Evolutionary conservation across 2,888 invertebrate species (phyloP), one percentile per base, ranked within the genome.

Genomic region (Chrysina gloriosa): DNA sequence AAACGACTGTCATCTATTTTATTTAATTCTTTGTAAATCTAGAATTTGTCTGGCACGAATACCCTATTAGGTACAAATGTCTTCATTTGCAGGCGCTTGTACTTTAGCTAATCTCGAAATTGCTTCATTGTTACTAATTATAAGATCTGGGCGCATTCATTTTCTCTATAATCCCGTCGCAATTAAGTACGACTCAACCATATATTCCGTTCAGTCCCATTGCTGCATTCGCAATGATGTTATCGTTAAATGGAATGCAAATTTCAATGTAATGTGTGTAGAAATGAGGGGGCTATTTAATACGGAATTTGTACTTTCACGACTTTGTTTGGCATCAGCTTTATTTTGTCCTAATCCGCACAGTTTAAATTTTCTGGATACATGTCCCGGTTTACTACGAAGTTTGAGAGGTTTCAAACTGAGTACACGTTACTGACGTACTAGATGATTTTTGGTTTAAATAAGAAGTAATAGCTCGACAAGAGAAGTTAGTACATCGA

Each of bases 1-100:
- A 71, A 73, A 75, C 72, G 71, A 71, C 69, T 69, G 64, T 70
- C 72, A 73, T 71, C 74, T 75, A 71, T 72, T 70, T 71, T 70
- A 67, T 72, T 72, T 72, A 71, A 72, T 71, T 72, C 71, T 71
- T 72, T 72, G 68, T 72, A 63, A 48, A 58, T 58, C 58, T 58
- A 58, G 39, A 25, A 39, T 39, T 58, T 25, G 58, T 25, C 39
- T 25, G 39, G 39, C 39, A 5, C 25, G 14, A 23, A 58, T 58
- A 39, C 39, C 58, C 58, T 58, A 58, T 58, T 58, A 58, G 58
- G 42, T 58, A 58, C 58, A 58, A 39, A 58, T 58, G 58, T 58
- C 39, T 58, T 39, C 58, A 58, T 58, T 58, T 39, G 58, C 58
- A 58, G 39, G 25, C 58, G 25, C 39, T 39, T 58, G 58, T 39